Evolutionary conservation across 2,888 invertebrate species (phyloP), one percentile per base, ranked within the genome.

Genomic region (Tetheella fluctuosa): DNA sequence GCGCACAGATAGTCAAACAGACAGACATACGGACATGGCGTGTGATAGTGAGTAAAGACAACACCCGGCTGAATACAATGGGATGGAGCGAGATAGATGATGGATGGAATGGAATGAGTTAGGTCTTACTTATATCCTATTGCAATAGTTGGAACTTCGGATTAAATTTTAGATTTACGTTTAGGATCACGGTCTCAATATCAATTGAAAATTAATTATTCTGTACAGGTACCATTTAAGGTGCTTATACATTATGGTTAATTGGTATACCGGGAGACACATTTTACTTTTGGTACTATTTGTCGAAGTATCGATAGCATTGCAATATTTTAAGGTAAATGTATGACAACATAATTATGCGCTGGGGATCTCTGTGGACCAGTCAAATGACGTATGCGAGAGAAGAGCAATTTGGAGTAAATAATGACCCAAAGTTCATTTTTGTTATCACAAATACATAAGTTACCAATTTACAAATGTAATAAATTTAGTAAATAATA

Each of bases 1-100:
- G 90, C 93, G 1, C 92, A 92, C 73, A 93, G 93, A 85, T 93
- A 93, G 83, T 75, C 20, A 63, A 55, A 56, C 39, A 15, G 23
- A 54, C 39, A n/a, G 23, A 56, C 15, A 20, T 52, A 57, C 52
- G 54, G 28, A 59, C 15, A 30, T 23, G 48, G 60, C 61, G 56
- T 55, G 61, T 63, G 60, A 60, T 63, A 70, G 68, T 61, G 67
- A 72, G 73, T 70, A 70, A 70, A 75, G 73, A 74, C 73, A 76
- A 69, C 76, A 72, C 59, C 69, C 60, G 62, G 61, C 30, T 52
- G 48, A 48, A 54, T 48, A 48, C 48, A 20, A 48, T 20, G 48
- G 17, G 17, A 42, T 42, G 17, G 48, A 48, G 48, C 20, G 20
- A 48, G 48, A 1, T 48, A 20, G 48, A 48, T 48, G 48, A 48